Evolutionary conservation across 2,888 invertebrate species (phyloP), one percentile per base, ranked within the genome.

Genomic region (Hirtodrosophila alboralis): DNA sequence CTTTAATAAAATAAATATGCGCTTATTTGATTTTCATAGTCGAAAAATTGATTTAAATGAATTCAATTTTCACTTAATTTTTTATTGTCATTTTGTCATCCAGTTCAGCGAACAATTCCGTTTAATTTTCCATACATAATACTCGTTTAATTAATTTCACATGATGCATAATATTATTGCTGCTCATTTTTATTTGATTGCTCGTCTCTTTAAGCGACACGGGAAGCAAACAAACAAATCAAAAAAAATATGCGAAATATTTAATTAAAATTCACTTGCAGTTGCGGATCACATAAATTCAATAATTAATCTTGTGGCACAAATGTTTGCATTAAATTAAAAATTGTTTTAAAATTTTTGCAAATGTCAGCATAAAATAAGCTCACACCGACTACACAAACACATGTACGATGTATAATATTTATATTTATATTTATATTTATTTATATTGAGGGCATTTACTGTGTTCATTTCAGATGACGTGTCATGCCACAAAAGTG

Each of bases 241-340:
- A n/a, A n/a, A n/a, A n/a, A n/a, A n/a, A n/a, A n/a, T n/a, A n/a
- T n/a, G n/a, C n/a, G n/a, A 72, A 72, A 61, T 61, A 52, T 21
- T 61, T 67, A 61, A 67, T 73, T 69, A 73, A 67, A 67, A 62
- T 53, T 28, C 30, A 40, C 66, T 41, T 30, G 31, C 37, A 16
- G 27, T 12, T 23, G 54, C 37, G 37, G 48, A 69, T 28, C 7
- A 31, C 23, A 23, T 23, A 2, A 61, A 56, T 58, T 72, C 56
- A 59, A 78, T 78, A 68, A 83, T 83, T 68, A 65, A 75, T 75
- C 41, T 57, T 43, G 56, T 36, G 48, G 38, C 18, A 30, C 61
- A 69, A 79, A 75, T 85, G 52, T 83, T 83, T 79, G 66, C 60
- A 54, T 80, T 65, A 51, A 70, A 80, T 80, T 56, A 70, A 76